Evolutionary conservation across 2,888 invertebrate species (phyloP).

Genomic region (Molanna angustata): DNA sequence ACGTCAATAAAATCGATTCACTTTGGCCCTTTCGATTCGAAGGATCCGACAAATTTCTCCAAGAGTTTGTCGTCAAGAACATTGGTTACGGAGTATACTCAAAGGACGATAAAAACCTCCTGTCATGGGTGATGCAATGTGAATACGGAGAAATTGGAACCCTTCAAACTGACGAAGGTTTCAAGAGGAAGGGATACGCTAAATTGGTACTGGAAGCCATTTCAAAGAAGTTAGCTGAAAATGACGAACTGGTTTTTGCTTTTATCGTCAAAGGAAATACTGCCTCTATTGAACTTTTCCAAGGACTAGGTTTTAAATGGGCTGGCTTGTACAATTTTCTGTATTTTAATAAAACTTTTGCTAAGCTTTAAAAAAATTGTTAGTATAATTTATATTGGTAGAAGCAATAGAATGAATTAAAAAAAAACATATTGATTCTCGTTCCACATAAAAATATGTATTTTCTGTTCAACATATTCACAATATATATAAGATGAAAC

Average conservation of each 20-base stretch:
- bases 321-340: too few species aligned
- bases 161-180: constrained; percentile 40
- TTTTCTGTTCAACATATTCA: too few species aligned
- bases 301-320: constrained; percentile 34
- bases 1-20: constrained; percentile 34
- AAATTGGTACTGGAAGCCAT: constrained; percentile 39
- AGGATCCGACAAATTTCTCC: constrained; percentile 36
- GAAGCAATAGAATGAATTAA: too few species aligned
- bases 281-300: constrained; percentile 40
- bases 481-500: too few species aligned
- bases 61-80: constrained; percentile 38
- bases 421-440: too few species aligned
- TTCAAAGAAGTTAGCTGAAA: constrained; percentile 37
- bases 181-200: constrained; percentile 42
- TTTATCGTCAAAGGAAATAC: constrained; percentile 35
- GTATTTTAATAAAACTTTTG: too few species aligned
- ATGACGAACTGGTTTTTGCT: constrained; percentile 38
- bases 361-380: too few species aligned
- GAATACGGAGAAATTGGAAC: constrained; percentile 39
- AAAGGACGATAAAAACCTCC: constrained; percentile 38
- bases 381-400: too few species aligned
- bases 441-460: too few species aligned
- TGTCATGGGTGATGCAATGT: constrained; percentile 42
- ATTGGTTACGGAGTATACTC: constrained; percentile 41
- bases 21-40: constrained; percentile 33